Conservation (phyloP, 2,797 vertebrate species). For the Bradypus variegatus region DNA sequence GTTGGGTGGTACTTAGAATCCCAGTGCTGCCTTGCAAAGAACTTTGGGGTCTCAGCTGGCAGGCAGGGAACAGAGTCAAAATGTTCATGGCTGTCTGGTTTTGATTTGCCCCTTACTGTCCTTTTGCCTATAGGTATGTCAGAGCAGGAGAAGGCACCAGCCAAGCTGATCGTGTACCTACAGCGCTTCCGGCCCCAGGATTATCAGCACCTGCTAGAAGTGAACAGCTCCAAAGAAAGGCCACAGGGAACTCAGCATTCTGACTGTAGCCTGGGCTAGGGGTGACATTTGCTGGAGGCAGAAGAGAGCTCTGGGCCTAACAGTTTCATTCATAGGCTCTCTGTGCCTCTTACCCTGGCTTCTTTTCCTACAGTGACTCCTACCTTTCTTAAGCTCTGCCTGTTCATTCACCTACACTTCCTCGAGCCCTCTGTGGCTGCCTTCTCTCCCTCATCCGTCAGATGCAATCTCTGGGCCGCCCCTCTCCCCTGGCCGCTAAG, state of each 20-base stretch:
- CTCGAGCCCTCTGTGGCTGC: conserved; percentile 41
- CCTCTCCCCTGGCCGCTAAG: conserved; percentile 70
- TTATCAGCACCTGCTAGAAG: conserved; percentile 50
- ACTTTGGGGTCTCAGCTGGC: background rate
- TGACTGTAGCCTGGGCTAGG: background rate
- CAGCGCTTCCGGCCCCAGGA: conserved; percentile 55
- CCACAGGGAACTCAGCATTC: background rate
- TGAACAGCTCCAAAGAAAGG: conserved; percentile 1
- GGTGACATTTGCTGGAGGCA: conserved; percentile 9
- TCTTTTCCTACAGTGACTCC: background rate
- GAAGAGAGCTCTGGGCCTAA: background rate
- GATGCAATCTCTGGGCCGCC: conserved; percentile 65
- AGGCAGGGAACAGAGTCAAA: background rate
- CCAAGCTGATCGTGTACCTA: conserved; percentile 62
- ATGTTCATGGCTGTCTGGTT: background rate
- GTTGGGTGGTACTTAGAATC: background rate
- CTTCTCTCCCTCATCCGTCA: conserved; percentile 61
- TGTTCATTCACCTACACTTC: conserved; percentile 28
- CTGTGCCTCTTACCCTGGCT: background rate
- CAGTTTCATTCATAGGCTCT: background rate
- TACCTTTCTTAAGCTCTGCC: background rate
- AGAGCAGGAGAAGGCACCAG: conserved; percentile 42
- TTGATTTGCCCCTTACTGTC: background rate
- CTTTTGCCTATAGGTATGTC: conserved; percentile 52
- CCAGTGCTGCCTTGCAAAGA: background rate